Base-by-base conservation (phyloP, 1,140 invertebrate species). In the Temnothorax nylanderi region DNA sequence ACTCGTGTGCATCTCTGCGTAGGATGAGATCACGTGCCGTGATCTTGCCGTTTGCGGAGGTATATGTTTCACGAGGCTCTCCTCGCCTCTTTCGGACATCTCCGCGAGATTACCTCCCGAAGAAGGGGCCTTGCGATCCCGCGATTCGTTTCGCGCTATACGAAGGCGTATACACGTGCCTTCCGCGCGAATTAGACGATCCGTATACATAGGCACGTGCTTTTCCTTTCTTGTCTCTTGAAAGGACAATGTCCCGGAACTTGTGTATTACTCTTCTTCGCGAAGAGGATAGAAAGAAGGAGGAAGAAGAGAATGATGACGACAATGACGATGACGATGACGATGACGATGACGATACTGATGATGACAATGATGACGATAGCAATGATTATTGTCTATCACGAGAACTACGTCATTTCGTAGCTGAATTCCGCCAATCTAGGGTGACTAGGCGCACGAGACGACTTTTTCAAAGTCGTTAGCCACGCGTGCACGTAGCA, bases 181-280 rank as follows among this genome's bases (percentile, higher is more conserved):
- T n/a, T 21, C 16, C 10, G 18, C 60, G 44, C 8, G 8, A 82
- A 72, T 58, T 32, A 13, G 51, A 72, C 3, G 51, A 72, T 56
- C 18, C 64, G 34, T 37, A 5, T 18, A 3, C 49, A 37, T 21
- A 32, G 37, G 7, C 34, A 44, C 37, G 26, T 60, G 54, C 67
- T 69, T 65, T 69, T 47, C 77, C 88, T 34, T 88, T 89, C 89
- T 74, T 72, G 54, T 67, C 80, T 74, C 74, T 56, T 26, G 76
- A 47, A 47, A 51, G 88, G 87, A 80, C 91, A 91, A 91, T 21
- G 91, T 72, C 75, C 41, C 18, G 34, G 11, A 47, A 44, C 71
- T 44, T 21, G 78, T 44, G 44, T 26, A 21, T 41, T 56, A 37
- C 47, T 34, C 72, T 75, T 89, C 75, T 78, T 32, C 56, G 41